Conservation (phyloP, 2,797 vertebrate species). For the Falco rusticolus region DNA sequence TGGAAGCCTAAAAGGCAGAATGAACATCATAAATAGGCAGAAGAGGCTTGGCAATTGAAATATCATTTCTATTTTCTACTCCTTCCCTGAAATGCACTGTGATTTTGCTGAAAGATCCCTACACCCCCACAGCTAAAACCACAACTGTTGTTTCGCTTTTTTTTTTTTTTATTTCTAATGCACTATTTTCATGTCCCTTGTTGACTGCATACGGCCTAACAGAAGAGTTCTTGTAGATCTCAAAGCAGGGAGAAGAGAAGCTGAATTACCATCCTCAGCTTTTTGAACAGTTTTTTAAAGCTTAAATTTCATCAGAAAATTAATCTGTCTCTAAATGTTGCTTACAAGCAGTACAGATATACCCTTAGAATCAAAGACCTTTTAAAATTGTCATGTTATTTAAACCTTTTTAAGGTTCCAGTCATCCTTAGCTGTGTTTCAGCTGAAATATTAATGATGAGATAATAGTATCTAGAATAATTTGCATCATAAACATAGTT, state of each 20-base stretch:
- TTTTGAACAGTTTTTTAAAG: neutral
- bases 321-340: neutral
- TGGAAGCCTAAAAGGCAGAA: neutral
- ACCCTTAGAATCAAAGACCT: neutral
- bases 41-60: neutral
- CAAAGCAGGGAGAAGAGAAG: neutral
- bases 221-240: neutral
- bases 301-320: neutral
- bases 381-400: neutral
- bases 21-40: neutral
- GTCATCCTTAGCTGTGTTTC: neutral
- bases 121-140: neutral
- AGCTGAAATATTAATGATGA: neutral
- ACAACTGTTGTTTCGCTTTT: no score
- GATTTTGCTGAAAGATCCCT: neutral
- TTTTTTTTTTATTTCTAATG: neutral
- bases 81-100: neutral
- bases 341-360: neutral
- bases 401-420: neutral
- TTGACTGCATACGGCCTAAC: neutral
- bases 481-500: neutral
- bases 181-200: neutral
- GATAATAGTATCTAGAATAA: neutral
- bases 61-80: neutral
- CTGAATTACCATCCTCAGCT: neutral